These are phyloP conservation scores for Urocolius indicus DNA, from an alignment of 2,113 vertebrate genomes.

Conservation along the genomic window DNA sequence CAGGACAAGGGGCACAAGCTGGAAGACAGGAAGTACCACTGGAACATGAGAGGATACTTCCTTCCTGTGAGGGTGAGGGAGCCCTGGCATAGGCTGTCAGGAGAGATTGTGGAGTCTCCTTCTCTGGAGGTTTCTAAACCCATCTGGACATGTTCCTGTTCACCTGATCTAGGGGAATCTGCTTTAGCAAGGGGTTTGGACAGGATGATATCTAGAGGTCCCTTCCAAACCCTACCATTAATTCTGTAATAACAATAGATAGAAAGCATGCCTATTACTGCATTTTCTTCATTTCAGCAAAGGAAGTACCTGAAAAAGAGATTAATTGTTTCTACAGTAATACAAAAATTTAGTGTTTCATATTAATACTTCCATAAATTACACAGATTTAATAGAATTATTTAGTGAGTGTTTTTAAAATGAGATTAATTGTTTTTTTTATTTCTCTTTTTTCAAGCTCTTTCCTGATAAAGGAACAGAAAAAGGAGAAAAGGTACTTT, in stretches of 20 bases:
- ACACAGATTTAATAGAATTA: not conserved
- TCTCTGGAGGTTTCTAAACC: too few species aligned
- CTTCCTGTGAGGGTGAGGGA: too few species aligned
- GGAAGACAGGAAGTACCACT: too few species aligned
- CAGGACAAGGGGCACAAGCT: too few species aligned
- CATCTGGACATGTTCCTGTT: too few species aligned
- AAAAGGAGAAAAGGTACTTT: slow-evolving; percentile 92
- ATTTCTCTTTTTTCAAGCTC: slow-evolving; percentile 83
- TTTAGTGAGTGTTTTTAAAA: not conserved
- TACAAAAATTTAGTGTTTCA: not conserved
- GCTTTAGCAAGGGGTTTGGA: too few species aligned
- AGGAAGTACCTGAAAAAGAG: not conserved
- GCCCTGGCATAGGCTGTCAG: too few species aligned
- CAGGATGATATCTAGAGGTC: too few species aligned
- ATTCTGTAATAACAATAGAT: not conserved
- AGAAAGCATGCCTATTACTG: not conserved
- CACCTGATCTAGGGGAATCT: too few species aligned
- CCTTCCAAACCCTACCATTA: too few species aligned
- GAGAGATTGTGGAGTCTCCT: too few species aligned
- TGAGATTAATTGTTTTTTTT: not conserved
- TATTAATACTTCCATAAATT: not conserved
- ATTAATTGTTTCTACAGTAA: not conserved
- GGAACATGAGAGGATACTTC: too few species aligned
- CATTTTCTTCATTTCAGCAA: not conserved
- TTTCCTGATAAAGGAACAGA: slow-evolving; percentile 95